Conservation (phyloP, 2,888 invertebrate species). For the Apamea crenata region DNA sequence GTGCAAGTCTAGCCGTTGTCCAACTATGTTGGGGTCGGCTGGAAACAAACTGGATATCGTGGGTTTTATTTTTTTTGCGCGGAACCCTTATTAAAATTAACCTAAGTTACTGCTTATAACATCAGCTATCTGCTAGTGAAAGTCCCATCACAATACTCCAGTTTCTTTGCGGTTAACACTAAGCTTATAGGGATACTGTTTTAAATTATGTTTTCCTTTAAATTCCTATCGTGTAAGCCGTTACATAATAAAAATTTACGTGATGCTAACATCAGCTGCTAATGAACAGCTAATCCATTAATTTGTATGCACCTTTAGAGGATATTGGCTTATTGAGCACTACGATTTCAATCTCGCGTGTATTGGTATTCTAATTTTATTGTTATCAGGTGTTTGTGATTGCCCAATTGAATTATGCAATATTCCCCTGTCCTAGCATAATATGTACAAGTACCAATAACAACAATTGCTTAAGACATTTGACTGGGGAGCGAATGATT, state of each 20-base stretch:
- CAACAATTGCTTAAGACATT: neutral
- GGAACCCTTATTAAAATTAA: no score
- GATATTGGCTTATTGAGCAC: constrained; percentile 12
- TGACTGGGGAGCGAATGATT: no score
- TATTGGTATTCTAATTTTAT: constrained; percentile 51
- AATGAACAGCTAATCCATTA: neutral
- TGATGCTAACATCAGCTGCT: neutral
- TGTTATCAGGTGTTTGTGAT: constrained; percentile 44
- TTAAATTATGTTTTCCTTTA: neutral
- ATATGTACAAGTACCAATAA: constrained; percentile 18
- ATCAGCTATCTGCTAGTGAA: no score
- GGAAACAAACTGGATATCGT: no score
- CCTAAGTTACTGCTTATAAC: no score
- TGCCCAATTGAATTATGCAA: constrained; percentile 43
- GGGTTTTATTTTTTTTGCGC: no score
- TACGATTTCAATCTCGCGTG: constrained; percentile 12
- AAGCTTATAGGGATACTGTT: neutral
- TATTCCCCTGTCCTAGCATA: constrained; percentile 28
- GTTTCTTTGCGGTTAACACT: neutral
- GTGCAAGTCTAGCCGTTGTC: no score
- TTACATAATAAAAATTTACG: neutral
- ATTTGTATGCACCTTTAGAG: constrained; percentile 12
- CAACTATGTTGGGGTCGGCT: no score
- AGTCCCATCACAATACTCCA: no score
- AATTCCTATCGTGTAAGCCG: neutral